These are phyloP conservation scores for Drosophila pachea DNA, from an alignment of 1,140 invertebrate genomes.

Conservation along the genomic window DNA sequence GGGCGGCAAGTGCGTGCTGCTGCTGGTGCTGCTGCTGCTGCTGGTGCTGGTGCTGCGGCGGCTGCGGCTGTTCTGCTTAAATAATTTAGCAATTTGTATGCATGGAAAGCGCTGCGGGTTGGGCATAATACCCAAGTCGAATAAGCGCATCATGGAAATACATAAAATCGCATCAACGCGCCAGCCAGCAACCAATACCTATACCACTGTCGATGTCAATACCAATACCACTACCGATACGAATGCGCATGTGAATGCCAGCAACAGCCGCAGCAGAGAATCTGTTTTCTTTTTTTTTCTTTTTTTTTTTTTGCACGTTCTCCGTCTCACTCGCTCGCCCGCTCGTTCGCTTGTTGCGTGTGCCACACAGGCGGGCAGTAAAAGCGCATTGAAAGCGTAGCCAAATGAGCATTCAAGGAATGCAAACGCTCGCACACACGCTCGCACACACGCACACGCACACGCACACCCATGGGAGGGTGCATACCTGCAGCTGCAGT, in stretches of 20 bases:
- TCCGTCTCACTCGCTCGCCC: not conserved
- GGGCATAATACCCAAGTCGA: constrained; percentile 69
- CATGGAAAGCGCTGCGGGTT: constrained; percentile 69
- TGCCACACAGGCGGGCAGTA: constrained; percentile 12
- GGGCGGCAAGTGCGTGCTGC: constrained; percentile 18
- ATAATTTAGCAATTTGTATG: constrained; percentile 78
- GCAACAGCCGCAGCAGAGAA: constrained; percentile 3
- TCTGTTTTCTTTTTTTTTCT: not conserved
- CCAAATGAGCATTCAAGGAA: constrained; percentile 71
- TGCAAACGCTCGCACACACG: constrained; percentile 56
- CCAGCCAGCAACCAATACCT: constrained; percentile 30
- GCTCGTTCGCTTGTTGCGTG: not conserved
- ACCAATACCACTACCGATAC: constrained; percentile 23
- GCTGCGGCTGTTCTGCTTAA: constrained; percentile 56
- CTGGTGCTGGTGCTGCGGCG: constrained; percentile 15
- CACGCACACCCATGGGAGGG: not conserved
- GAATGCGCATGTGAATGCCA: constrained; percentile 9
- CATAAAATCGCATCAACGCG: constrained; percentile 73
- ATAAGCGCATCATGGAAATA: constrained; percentile 75
- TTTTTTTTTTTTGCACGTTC: not conserved
- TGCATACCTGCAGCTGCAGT: constrained; percentile 1
- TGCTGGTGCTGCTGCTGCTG: constrained; percentile 1
- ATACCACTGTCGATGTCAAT: constrained; percentile 1
- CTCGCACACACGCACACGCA: constrained; percentile 4
- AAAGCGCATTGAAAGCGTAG: constrained; percentile 53